Base-by-base conservation (phyloP, 2,113 vertebrate species). In the Periophthalmodon schlosseri region DNA sequence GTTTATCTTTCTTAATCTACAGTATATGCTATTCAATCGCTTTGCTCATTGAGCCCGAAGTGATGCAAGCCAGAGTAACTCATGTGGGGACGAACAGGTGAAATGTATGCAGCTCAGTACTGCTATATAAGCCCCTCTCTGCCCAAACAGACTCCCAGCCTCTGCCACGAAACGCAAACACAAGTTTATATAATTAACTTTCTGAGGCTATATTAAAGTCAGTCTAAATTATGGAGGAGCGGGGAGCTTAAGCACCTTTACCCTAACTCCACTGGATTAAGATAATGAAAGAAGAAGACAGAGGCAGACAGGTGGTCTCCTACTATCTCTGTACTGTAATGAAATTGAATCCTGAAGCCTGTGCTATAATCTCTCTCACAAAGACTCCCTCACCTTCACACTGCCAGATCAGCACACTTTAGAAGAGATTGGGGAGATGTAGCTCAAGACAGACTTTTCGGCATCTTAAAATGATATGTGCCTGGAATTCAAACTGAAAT, bases 271-370 rank as follows among this genome's bases (percentile, higher is more conserved):
- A 54, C 64, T 58, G 80, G 83, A 90, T 91, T 91, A 90, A 84
- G 78, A 87, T 88, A 87, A 89, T 87, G 80, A 81, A 80, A 88
- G 69, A 82, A 78, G 86, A 85, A 87, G 82, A 84, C 73, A 79
- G 73, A 63, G 78, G 79, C 52, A 88, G 86, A 86, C 70, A 76
- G 82, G 86, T 89, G 80, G 85, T 44, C 86, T 69, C 73, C 73
- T 77, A 75, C 74, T 83, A 71, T 87, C 87, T 90, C 83, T n/a
- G 88, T 78, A 83, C 79, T 75, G 70, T 85, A 81, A 86, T 92
- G 69, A 86, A 91, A 90, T 83, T 83, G 78, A 91, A 86, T 90
- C 87, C 84, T 83, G 84, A 90, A 89, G 60, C 72, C 81, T 80
- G 77, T 57, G 18, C 76, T 90, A 60, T 60, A 87, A 91, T 91